Base-by-base conservation (phyloP, 2,113 vertebrate species). In the Siniperca knerii region DNA sequence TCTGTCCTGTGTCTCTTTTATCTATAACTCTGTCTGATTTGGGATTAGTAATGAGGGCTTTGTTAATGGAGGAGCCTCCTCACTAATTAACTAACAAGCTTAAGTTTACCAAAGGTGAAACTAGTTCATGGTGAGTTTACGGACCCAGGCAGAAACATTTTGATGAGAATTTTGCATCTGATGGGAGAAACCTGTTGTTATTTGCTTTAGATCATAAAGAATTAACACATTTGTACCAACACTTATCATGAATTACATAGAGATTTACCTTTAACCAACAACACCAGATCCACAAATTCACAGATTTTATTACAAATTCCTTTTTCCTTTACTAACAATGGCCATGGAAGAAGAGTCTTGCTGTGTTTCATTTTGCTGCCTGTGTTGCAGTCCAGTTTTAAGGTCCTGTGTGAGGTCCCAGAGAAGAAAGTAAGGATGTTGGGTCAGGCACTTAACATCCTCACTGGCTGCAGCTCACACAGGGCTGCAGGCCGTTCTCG, bases 401-500 rank as follows among this genome's bases (percentile, higher is more conserved):
- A 84, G 68, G 81, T 90, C 72, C 78, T 42, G 40, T 57, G 16
- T 48, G 4, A 37, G 55, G 66, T 70, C 75, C 64, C 44, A 42
- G 35, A 69, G 70, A 70, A 13, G 70, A 52, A 55, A 54, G 68
- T 18, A 42, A 58, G 57, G 90, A 70, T 82, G 73, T 62, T 16
- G 15, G 87, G 69, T 85, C 83, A 93, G 93, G 94, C 94, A 94
- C 95, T 91, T 80, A 4, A 81, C 79, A 70, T 88, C 75, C 88
- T 96, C 90, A 96, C 72, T 89, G 90, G 85, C 95, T 94, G 92
- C 98, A 99, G 93, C 94, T 97, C 90, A 90, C 93, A 87, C 98
- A 99, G 54, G 97, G 95, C 93, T 98, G 98, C 87, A 99, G 96
- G 67, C 98, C 98, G 0, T 99, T 99, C 95, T 99, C 98, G 0